Percentiles rank a stretch among this genome's conserved stretches.
Conservation (phyloP, 2,113 vertebrate species). For the Vicugna pacos region DNA sequence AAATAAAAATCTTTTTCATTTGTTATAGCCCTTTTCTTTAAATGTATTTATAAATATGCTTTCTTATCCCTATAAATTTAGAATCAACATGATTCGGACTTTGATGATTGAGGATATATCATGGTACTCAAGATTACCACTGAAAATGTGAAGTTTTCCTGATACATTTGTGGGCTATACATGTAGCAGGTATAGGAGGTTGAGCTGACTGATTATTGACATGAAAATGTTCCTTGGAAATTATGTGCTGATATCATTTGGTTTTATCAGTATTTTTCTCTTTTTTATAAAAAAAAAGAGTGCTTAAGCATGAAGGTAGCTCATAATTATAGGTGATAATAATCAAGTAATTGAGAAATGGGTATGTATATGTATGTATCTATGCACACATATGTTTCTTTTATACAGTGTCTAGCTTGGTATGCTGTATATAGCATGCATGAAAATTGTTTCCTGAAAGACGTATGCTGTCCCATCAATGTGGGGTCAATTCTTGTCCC, state of each 20-base stretch:
- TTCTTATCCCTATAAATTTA: background rate
- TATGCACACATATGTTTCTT: background rate
- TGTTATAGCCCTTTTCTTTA: background rate
- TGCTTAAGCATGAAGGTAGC: background rate
- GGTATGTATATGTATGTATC: background rate
- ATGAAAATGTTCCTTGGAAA: background rate
- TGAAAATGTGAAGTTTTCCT: background rate
- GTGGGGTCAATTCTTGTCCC: background rate
- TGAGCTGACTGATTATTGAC: background rate
- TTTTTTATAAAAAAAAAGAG: constrained; percentile 30
- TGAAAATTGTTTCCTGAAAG: background rate
- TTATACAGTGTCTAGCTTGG: background rate
- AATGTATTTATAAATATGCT: background rate
- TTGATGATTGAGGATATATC: background rate
- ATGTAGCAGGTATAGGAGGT: background rate
- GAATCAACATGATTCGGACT: background rate
- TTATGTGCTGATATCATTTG: background rate
- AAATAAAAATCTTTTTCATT: background rate
- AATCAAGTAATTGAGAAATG: background rate
- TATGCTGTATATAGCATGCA: background rate
- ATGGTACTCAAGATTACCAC: background rate
- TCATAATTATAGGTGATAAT: background rate
- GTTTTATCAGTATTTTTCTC: background rate
- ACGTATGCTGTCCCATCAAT: background rate
- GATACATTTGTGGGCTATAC: background rate